phyloP scores from a whole-genome alignment of 2,113 vertebrate species.

The Elephantulus edwardii region DNA sequence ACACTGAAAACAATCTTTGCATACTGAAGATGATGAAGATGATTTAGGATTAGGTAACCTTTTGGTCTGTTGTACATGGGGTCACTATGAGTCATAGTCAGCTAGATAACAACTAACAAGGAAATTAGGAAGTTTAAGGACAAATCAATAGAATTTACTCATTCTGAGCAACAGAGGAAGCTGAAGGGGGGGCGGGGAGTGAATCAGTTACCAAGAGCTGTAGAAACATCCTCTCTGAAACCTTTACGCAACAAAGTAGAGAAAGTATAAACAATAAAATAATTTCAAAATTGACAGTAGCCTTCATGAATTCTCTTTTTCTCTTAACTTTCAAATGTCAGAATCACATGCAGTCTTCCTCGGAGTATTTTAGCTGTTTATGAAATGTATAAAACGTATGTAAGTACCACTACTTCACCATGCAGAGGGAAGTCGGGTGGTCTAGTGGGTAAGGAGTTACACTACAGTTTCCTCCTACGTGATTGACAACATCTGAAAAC shows the following conservation, averaged over 20 bases:
- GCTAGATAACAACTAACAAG: not conserved
- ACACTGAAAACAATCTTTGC: not conserved
- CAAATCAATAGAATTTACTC: accelerated
- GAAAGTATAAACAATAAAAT: not conserved
- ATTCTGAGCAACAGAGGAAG: not conserved
- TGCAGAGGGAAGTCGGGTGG: too few relatives aligned
- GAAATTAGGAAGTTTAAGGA: not conserved
- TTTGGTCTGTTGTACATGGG: not conserved
- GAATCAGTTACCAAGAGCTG: not conserved
- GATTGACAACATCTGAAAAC: too few relatives aligned
- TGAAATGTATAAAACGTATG: not conserved
- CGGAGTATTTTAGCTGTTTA: not conserved
- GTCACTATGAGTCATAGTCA: not conserved
- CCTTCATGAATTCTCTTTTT: not conserved
- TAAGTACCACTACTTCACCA: not conserved
- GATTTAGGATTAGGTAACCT: not conserved
- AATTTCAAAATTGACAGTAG: not conserved
- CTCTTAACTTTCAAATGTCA: not conserved
- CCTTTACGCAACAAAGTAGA: not conserved
- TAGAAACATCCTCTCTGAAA: not conserved
- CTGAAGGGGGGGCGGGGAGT: not conserved
- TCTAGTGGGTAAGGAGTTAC: too few relatives aligned
- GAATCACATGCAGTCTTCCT: not conserved
- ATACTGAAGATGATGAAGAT: not conserved
- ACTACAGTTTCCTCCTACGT: too few relatives aligned